phyloP scores from a whole-genome alignment of 2,888 invertebrate genomes.

The Alitta virens region DNA sequence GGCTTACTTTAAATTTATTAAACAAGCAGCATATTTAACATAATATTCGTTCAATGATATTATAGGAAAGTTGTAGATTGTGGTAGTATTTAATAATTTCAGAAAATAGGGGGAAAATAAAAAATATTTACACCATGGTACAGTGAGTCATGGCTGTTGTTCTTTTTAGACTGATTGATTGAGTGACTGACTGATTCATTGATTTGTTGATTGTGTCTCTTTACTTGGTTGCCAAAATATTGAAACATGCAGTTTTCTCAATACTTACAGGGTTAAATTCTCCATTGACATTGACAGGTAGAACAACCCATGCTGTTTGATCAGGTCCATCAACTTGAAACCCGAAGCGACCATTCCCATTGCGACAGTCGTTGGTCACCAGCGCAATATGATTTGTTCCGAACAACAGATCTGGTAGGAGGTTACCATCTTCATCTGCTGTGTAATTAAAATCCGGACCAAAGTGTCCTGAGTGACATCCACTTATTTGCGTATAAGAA shows the following conservation, averaged over 20 bases:
- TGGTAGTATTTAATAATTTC: no score
- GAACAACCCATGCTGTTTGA: not conserved
- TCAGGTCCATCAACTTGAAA: slow-evolving; percentile 22
- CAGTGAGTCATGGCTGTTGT: no score
- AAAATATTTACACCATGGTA: no score
- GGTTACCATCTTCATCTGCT: slow-evolving; percentile 34
- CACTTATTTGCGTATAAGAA: slow-evolving; percentile 18
- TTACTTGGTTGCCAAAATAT: no score
- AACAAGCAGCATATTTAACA: no score
- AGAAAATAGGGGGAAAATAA: no score
- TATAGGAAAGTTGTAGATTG: no score
- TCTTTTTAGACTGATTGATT: no score
- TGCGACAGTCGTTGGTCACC: slow-evolving; percentile 32
- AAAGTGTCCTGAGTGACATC: slow-evolving; percentile 35
- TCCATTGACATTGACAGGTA: slow-evolving; percentile 34
- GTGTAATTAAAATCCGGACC: slow-evolving; percentile 26
- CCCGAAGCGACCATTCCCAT: slow-evolving; percentile 34
- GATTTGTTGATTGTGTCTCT: no score
- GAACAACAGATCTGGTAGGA: slow-evolving; percentile 34
- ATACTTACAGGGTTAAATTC: not conserved
- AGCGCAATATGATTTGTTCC: slow-evolving; percentile 36
- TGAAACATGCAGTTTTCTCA: not conserved
- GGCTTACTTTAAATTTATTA: no score
- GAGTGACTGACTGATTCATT: no score
- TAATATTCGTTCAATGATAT: no score